phyloP scores from a whole-genome alignment of 2,797 vertebrate species.

The Falco naumanni region DNA sequence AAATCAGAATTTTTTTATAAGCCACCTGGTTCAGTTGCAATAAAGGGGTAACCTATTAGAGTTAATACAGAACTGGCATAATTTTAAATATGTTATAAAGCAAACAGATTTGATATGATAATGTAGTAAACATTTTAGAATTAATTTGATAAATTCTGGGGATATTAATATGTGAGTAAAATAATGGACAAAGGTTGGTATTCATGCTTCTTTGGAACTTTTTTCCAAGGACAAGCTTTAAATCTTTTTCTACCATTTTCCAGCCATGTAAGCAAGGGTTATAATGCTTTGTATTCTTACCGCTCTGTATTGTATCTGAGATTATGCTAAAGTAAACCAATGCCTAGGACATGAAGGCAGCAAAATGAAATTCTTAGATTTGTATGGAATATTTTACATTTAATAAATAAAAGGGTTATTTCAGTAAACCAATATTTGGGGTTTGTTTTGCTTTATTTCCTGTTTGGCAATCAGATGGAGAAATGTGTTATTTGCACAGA shows the following conservation, averaged over 20 bases:
- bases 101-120: not conserved
- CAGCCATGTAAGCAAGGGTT: not conserved
- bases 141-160: not conserved
- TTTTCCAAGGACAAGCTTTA: not conserved
- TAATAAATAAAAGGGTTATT: not conserved
- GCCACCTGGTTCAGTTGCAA: not conserved
- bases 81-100: not conserved
- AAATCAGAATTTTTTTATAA: not conserved
- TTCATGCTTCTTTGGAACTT: not conserved
- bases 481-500: not conserved
- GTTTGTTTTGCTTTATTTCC: not conserved
- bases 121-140: not conserved
- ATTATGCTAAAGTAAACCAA: not conserved
- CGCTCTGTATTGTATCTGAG: not conserved
- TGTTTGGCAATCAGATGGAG: not conserved
- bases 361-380: not conserved
- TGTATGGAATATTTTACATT: not conserved
- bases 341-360: not conserved
- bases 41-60: not conserved
- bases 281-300: not conserved
- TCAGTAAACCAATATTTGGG: not conserved
- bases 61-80: not conserved
- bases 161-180: not conserved
- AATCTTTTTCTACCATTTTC: not conserved
- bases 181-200: not conserved